Evolutionary conservation across 2,797 vertebrate species (phyloP).

Genomic region (Acanthurus tractus): DNA sequence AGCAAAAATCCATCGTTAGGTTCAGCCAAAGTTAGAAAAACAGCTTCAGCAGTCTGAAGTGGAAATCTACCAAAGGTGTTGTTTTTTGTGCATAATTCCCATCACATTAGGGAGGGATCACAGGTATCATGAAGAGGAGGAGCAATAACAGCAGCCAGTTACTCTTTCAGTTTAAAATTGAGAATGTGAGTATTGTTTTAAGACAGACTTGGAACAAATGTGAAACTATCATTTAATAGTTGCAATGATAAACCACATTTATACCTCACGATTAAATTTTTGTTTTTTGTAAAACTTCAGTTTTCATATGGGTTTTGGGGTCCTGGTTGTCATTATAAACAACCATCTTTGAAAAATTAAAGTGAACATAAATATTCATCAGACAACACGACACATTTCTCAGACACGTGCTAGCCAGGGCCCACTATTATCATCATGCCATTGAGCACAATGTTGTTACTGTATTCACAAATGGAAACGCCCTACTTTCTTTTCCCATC

Average conservation of each 20-base stretch:
- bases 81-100: not conserved
- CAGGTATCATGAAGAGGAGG: not conserved
- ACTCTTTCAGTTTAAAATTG: not conserved
- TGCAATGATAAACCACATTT: not conserved
- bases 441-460: conserved; percentile 74
- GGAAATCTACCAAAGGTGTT: not conserved
- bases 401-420: conserved; percentile 29
- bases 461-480: conserved; percentile 70
- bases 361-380: conserved; percentile 41
- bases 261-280: not conserved
- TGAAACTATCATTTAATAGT: too few relatives aligned
- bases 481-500: conserved; percentile 77
- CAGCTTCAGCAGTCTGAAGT: not conserved
- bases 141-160: not conserved
- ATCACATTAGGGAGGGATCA: conserved; percentile 4
- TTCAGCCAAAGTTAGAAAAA: not conserved
- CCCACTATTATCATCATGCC: conserved; percentile 56
- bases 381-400: conserved; percentile 39
- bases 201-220: not conserved
- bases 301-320: not conserved
- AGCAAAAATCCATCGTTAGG: not conserved
- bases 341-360: conserved; percentile 20
- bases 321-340: not conserved
- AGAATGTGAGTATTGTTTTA: not conserved
- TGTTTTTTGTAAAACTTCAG: not conserved